These are phyloP conservation scores for Anguilla anguilla DNA, from an alignment of 2,797 vertebrate species.

Conservation along the genomic window DNA sequence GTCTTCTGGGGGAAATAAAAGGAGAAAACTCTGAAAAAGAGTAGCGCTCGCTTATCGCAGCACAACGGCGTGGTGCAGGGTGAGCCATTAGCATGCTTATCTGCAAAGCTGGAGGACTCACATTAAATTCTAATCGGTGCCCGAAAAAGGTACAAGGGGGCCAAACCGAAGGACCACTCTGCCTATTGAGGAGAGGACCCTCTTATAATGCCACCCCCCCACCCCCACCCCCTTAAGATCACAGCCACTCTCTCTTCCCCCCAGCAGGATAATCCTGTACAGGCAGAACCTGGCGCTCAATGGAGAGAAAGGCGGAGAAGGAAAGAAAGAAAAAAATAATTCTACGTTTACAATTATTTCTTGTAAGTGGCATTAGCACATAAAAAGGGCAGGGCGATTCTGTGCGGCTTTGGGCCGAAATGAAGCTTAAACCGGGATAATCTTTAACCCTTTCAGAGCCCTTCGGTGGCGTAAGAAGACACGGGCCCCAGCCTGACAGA, in stretches of 20 bases:
- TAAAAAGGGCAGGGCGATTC: conserved; percentile 16
- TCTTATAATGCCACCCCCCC: conserved; percentile 50
- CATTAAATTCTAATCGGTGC: conserved; percentile 44
- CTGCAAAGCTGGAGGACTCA: conserved; percentile 36
- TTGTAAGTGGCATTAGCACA: conserved; percentile 32
- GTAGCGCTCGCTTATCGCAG: conserved; percentile 26
- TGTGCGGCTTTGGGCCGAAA: neutral
- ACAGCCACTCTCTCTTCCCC: conserved; percentile 47
- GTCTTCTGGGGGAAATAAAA: conserved; percentile 29
- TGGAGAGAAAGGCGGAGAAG: conserved; percentile 1
- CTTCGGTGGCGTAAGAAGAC: neutral
- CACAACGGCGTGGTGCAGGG: conserved; percentile 46
- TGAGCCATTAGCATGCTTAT: conserved; percentile 55
- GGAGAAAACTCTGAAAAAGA: conserved; percentile 21
- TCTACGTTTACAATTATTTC: conserved; percentile 30
- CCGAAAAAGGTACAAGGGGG: conserved; percentile 38
- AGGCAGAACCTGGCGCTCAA: conserved; percentile 37
- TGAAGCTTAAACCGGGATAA: neutral
- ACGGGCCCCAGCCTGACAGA: neutral
- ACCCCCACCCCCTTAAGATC: conserved; percentile 47
- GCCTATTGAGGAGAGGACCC: conserved; percentile 39
- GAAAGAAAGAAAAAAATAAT: conserved; percentile 10
- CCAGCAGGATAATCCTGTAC: conserved; percentile 41
- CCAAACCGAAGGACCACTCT: conserved; percentile 41
- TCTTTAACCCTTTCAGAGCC: neutral